A percentile compares a stretch with the other conserved stretches of the same genome.
Conservation (phyloP, 2,797 vertebrate species). For the Gymnopithys bicolor region DNA sequence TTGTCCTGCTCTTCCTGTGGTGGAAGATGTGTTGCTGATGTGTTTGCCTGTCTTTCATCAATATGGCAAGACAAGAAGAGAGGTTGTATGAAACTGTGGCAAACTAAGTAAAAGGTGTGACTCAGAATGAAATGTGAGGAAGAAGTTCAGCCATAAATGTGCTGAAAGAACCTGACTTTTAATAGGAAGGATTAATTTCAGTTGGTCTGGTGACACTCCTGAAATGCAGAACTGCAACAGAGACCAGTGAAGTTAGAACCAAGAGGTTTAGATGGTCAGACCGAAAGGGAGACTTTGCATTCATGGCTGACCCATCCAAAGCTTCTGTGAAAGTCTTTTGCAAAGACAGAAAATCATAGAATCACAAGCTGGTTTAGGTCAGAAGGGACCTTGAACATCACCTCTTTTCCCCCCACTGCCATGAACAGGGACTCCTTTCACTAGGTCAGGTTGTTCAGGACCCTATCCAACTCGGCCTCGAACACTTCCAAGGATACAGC, state of each 20-base stretch:
- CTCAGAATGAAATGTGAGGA: neutral
- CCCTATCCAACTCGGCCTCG: neutral
- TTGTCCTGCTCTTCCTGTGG: rapidly evolving
- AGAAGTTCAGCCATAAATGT: neutral
- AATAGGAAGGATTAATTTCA: neutral
- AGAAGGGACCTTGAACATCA: neutral
- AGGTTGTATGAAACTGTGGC: neutral
- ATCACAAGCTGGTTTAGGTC: neutral
- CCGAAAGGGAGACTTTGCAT: neutral
- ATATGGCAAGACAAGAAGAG: neutral
- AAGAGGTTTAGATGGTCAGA: neutral
- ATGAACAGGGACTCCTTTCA: neutral
- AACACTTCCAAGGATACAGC: neutral
- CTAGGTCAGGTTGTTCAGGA: neutral
- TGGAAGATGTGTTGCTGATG: neutral
- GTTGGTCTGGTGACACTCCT: neutral
- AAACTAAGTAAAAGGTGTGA: neutral
- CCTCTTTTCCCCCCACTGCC: too few relatives aligned
- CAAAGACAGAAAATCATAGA: neutral
- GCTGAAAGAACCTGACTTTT: neutral
- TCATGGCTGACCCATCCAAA: neutral
- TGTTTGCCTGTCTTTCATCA: neutral
- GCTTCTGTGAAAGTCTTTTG: neutral
- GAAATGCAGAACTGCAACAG: neutral
- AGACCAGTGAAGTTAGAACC: neutral